Base-by-base conservation (phyloP, 2,888 invertebrate genomes). In the Tetrapedia diversipes region DNA sequence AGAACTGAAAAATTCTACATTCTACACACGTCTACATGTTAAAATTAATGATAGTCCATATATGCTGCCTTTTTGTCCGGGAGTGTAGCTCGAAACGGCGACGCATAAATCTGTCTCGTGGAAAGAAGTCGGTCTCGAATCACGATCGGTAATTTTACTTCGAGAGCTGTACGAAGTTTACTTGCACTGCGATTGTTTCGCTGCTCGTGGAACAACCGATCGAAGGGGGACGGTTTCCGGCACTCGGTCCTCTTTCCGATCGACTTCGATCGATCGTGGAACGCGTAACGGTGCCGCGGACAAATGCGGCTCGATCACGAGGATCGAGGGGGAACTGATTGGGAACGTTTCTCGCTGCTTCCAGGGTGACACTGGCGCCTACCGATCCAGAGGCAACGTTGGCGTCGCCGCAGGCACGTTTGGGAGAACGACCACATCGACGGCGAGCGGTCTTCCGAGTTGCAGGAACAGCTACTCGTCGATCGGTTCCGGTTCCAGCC, bases 311-410 rank as follows among this genome's bases (percentile, higher is more conserved):
- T n/a, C 27, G 75, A 69, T 64, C 69, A 10, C 53, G 27, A 16
- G 53, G 47, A 69, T 64, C 53, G 51, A 39, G 14, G 37, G 43
- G 10, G 63, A 69, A 68, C 27, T 47, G 67, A 70, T 79, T 47
- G 29, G 37, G 22, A 32, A 51, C 41, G 47, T 27, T 80, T 66
- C 65, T 68, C 68, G 60, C n/a, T n/a, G 27, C 78, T 86, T 86
- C 54, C 86, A 91, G 91, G 84, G 85, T 67, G 90, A 91, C 63
- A 77, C 82, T 34, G 88, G 87, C 65, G 78, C 85, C 69, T 91
- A 90, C 77, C 86, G 89, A 84, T 68, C 88, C 19, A 87, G 83
- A 64, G 78, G 80, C 66, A 80, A 80, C 47, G 54, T 84, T 57
- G 83, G 86, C 43, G 76, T 87, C 54, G 75, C 82, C 51, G 63